phyloP scores from a whole-genome alignment of 1,140 invertebrate genomes.

The Oryzaephilus surinamensis region DNA sequence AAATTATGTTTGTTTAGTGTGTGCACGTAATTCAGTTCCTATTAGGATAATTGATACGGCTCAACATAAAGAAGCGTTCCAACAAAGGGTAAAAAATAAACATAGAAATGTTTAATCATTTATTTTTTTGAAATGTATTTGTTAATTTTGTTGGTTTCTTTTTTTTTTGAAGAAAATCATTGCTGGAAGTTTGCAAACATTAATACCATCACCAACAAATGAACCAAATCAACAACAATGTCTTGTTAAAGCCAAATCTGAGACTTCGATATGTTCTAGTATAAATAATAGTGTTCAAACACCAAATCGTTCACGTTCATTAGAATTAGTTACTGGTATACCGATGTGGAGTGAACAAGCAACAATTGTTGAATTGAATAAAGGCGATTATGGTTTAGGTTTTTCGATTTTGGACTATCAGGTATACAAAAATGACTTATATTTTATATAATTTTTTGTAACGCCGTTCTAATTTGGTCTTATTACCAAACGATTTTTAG shows the following conservation, averaged over 20 bases:
- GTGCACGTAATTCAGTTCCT: constrained; percentile 49
- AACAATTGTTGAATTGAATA: constrained; percentile 68
- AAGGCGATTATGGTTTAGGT: constrained; percentile 76
- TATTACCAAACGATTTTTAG: too few relatives aligned
- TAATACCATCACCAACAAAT: constrained; percentile 53
- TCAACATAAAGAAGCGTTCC: constrained; percentile 54
- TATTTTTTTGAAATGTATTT: constrained; percentile 5
- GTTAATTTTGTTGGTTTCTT: constrained; percentile 6
- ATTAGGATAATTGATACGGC: constrained; percentile 48
- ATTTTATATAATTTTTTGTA: too few relatives aligned
- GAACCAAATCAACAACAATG: constrained; percentile 41
- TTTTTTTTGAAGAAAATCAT: constrained; percentile 46
- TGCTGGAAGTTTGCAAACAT: constrained; percentile 54
- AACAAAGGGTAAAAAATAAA: constrained; percentile 48
- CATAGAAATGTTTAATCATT: neutral
- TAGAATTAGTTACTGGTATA: constrained; percentile 73
- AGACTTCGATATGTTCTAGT: constrained; percentile 60
- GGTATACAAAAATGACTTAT: constrained; percentile 42
- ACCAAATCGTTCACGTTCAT: constrained; percentile 58
- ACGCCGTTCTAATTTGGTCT: too few relatives aligned
- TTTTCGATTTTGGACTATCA: constrained; percentile 89
- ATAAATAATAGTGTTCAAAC: constrained; percentile 42
- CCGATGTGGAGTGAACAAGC: constrained; percentile 82
- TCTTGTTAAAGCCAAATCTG: constrained; percentile 77
- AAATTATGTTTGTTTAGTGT: constrained; percentile 76